Evolutionary conservation across 2,797 vertebrate species (phyloP), one percentile per base, ranked within the genome.

Genomic region (Anguilla megastoma): DNA sequence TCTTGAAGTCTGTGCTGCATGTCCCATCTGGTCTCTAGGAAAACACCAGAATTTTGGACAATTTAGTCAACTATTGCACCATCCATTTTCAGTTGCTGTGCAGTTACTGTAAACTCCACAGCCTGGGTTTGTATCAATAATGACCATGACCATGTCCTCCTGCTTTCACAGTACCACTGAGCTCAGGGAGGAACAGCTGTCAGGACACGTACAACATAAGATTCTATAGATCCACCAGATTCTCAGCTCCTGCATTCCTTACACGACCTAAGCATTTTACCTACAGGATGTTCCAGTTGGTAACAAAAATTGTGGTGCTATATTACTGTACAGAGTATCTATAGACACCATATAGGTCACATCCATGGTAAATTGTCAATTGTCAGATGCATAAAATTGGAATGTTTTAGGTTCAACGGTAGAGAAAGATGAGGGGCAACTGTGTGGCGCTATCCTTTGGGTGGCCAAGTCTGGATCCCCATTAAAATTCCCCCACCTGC

Each of bases 1-100:
- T 99, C 96, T 99, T 99, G 96, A 99, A 99, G 95, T 98, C 97
- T 1, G 98, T 99, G 89, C 96, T 97, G 93, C 99, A 99, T 0
- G 97, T 97, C 54, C 98, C 98, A 9, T 99, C 98, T 0, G 95
- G 95, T 95, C 97, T 99, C 99, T 99, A 41, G 91, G 6, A 85
- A 86, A 87, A 24, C 88, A 66, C 84, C 86, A 21, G 2, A 21
- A 16, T 36, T 88, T 9, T 88, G n/a, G 1, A 12, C 8, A 14
- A 88, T 18, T 50, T n/a, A 66, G 50, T 33, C 66, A 52, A 9
- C 18, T 12, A 36, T 41, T 3, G 50, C 21, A 50, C 18, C 3
- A 50, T 48, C 16, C 76, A 45, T 33, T 36, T 3, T 76, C 71
- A 76, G 27, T 36, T 0, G 12, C n/a, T n/a, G 21, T 9, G 16